phyloP scores from a whole-genome alignment of 2,888 invertebrate genomes.

The Drosophila peninsularis region DNA sequence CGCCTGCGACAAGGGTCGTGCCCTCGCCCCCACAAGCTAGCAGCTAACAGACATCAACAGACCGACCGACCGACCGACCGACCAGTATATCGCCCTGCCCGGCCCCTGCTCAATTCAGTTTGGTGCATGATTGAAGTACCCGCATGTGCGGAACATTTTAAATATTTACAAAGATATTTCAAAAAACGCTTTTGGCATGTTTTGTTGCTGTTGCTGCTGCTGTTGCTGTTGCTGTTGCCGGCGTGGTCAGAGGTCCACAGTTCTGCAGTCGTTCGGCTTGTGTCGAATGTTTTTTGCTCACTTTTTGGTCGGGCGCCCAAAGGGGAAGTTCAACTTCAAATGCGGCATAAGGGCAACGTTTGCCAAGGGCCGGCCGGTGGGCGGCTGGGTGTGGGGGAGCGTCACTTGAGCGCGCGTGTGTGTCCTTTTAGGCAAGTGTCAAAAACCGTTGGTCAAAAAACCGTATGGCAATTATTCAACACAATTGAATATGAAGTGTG shows the following conservation, averaged over 20 bases:
- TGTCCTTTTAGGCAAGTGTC: slow-evolving; percentile 82
- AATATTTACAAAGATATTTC: slow-evolving; percentile 81
- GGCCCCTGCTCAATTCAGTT: slow-evolving; percentile 61
- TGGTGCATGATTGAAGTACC: slow-evolving; percentile 75
- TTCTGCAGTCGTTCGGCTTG: slow-evolving; percentile 43
- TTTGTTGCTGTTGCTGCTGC: slow-evolving; percentile 47
- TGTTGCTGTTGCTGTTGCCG: slow-evolving; percentile 31
- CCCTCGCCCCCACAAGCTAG: slow-evolving; percentile 28
- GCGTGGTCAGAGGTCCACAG: slow-evolving; percentile 46
- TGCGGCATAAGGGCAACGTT: slow-evolving; percentile 62
- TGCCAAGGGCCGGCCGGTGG: slow-evolving; percentile 15
- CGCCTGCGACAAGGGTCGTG: slow-evolving; percentile 42
- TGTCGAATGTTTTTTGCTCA: slow-evolving; percentile 72
- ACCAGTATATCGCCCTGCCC: slow-evolving; percentile 18
- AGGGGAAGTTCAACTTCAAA: slow-evolving; percentile 73
- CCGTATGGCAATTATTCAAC: slow-evolving; percentile 84
- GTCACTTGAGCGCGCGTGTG: slow-evolving; percentile 68
- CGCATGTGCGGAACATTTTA: slow-evolving; percentile 79
- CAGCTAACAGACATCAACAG: slow-evolving; percentile 40
- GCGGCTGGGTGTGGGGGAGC: slow-evolving; percentile 21
- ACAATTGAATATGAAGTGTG: slow-evolving; percentile 84
- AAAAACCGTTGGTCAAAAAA: slow-evolving; percentile 84
- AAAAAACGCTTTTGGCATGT: slow-evolving; percentile 79
- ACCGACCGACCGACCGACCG: slow-evolving; percentile 26
- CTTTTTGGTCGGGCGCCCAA: slow-evolving; percentile 54